A percentile compares a stretch with the other conserved stretches of the same genome.
Conservation (phyloP, 2,888 invertebrate species). For the Cephus rjabovi region DNA sequence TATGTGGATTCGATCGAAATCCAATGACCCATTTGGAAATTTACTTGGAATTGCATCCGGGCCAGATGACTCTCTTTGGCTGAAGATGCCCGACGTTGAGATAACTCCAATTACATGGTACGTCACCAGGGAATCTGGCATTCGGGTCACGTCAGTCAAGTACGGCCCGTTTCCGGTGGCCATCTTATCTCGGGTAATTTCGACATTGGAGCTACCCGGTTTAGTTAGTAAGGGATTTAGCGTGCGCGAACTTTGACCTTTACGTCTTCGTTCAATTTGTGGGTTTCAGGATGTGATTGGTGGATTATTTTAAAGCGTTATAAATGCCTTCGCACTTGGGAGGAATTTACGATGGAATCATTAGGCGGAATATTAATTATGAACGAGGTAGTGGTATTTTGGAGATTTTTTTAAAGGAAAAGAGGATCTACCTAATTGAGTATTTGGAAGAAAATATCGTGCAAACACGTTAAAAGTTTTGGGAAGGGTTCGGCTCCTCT, state of each 20-base stretch:
- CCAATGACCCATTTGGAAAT: constrained; percentile 22
- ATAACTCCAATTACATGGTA: constrained; percentile 51
- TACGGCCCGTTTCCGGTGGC: constrained; percentile 32
- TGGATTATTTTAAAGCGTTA: not conserved
- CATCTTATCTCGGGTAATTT: constrained; percentile 27
- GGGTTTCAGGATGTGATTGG: not conserved
- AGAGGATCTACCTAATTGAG: not conserved
- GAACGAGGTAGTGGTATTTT: not conserved
- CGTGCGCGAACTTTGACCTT: not conserved
- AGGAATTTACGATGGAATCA: not conserved
- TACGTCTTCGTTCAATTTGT: not conserved
- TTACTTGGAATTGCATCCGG: not conserved
- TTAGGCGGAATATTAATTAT: not conserved
- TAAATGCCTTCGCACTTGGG: not conserved
- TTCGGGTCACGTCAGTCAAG: constrained; percentile 53
- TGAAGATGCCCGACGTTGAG: constrained; percentile 41
- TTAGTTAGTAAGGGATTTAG: not conserved
- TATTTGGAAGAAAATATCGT: not conserved
- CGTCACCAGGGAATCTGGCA: constrained; percentile 42
- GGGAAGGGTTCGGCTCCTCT: not conserved
- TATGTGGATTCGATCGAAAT: not conserved
- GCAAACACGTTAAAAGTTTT: not conserved
- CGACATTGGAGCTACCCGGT: constrained; percentile 17
- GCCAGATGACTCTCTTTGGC: constrained; percentile 26
- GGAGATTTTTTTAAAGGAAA: not conserved